A percentile compares a stretch with the other conserved stretches of the same genome.
phyloP scores from a whole-genome alignment of 2,797 vertebrate genomes.

The Sylvia borin region DNA sequence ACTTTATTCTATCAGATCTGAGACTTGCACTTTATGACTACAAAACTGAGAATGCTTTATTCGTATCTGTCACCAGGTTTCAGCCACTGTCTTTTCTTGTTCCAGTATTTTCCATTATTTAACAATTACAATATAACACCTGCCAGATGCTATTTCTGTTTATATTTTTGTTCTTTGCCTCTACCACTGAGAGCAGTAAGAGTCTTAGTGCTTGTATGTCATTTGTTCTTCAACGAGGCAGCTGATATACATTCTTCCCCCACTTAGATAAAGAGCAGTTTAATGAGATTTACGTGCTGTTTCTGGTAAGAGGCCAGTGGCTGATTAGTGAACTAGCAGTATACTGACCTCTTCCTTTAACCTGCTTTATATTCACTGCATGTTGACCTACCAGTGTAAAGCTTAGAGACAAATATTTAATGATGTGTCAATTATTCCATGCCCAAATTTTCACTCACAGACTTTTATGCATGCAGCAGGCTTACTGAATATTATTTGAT shows the following conservation, averaged over 20 bases:
- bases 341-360: not conserved
- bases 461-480: not conserved
- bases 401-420: not conserved
- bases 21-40: not conserved
- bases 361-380: conserved; percentile 13
- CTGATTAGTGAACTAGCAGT: conserved; percentile 6
- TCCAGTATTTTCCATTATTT: not conserved
- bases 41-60: not conserved
- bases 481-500: not conserved
- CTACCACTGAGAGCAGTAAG: not conserved
- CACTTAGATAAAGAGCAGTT: conserved; percentile 3
- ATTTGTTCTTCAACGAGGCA: not conserved
- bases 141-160: not conserved
- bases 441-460: not conserved
- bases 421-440: not conserved
- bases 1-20: not conserved
- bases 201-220: not conserved
- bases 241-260: not conserved
- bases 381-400: conserved; percentile 21
- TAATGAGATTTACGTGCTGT: conserved; percentile 58
- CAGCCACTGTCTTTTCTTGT: not conserved
- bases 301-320: conserved; percentile 45
- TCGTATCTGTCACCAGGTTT: not conserved
- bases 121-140: not conserved
- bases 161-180: not conserved